phyloP scores from a whole-genome alignment of 2,113 vertebrate species.

The Albula glossodonta region DNA sequence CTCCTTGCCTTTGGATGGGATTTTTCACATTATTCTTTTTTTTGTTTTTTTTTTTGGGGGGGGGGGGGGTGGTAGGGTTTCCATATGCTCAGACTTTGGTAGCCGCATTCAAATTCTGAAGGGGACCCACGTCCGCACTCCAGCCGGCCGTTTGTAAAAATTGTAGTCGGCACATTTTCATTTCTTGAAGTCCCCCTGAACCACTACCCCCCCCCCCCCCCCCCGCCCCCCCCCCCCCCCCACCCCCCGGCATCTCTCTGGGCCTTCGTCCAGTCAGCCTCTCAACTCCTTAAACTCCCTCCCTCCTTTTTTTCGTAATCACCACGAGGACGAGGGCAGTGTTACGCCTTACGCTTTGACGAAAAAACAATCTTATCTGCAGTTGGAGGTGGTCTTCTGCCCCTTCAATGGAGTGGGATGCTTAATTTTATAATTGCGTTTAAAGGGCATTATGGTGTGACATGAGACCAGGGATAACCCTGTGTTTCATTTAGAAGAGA shows the following conservation, averaged over 20 bases:
- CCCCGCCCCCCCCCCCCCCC: too few species aligned
- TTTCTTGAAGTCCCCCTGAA: not conserved
- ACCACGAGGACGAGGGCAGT: not conserved
- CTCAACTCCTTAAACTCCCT: not conserved
- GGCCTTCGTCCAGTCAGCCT: not conserved
- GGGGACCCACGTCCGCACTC: not conserved
- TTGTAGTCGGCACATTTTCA: not conserved
- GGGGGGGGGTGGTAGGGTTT: not conserved
- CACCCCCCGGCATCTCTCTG: not conserved
- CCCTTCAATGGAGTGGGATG: not conserved
- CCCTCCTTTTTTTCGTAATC: not conserved
- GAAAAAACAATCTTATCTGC: too few species aligned
- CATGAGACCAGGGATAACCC: not conserved
- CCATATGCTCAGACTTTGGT: slow-evolving; percentile 11
- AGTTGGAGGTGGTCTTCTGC: not conserved
- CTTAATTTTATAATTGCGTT: not conserved
- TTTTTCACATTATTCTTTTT: not conserved
- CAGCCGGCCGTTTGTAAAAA: not conserved
- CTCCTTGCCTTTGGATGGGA: not conserved
- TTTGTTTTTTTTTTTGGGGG: not conserved
- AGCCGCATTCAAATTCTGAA: too few species aligned
- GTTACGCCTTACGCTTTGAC: too few species aligned
- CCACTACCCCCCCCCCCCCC: too few species aligned
- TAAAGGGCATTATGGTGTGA: not conserved
- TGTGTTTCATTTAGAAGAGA: not conserved